A percentile compares a stretch with the other conserved stretches of the same genome.
Conservation (phyloP, 2,113 vertebrate genomes). For the Oncorhynchus nerka region DNA sequence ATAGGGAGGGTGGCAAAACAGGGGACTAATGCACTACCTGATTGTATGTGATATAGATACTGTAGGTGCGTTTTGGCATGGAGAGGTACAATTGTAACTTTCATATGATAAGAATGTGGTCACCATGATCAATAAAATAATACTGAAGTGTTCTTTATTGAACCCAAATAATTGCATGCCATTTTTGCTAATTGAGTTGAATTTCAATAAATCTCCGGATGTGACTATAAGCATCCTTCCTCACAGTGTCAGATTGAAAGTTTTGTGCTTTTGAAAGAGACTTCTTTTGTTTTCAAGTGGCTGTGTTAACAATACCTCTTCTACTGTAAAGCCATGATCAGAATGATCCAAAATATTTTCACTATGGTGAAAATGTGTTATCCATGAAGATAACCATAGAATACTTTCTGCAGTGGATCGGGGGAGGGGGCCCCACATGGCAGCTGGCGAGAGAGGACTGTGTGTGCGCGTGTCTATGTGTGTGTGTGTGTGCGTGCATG, state of each 20-base stretch:
- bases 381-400: too few species aligned
- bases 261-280: background rate
- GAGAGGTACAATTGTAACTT: background rate
- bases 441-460: too few species aligned
- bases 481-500: constrained; percentile 16
- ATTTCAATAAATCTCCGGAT: background rate
- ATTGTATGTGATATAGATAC: background rate
- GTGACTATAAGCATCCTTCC: background rate
- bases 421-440: too few species aligned
- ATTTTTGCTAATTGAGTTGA: background rate
- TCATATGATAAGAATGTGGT: background rate
- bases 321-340: background rate
- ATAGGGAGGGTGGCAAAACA: background rate
- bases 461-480: background rate
- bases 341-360: background rate
- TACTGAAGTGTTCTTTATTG: background rate
- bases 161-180: background rate
- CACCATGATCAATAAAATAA: background rate
- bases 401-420: too few species aligned
- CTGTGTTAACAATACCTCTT: too few species aligned
- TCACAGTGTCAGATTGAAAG: background rate
- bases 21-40: background rate
- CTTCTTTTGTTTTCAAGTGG: background rate
- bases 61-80: too few species aligned
- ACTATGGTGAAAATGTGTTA: too few species aligned